Base-by-base conservation (phyloP, 2,888 invertebrate genomes). In the Cyrtodaria siliqua region DNA sequence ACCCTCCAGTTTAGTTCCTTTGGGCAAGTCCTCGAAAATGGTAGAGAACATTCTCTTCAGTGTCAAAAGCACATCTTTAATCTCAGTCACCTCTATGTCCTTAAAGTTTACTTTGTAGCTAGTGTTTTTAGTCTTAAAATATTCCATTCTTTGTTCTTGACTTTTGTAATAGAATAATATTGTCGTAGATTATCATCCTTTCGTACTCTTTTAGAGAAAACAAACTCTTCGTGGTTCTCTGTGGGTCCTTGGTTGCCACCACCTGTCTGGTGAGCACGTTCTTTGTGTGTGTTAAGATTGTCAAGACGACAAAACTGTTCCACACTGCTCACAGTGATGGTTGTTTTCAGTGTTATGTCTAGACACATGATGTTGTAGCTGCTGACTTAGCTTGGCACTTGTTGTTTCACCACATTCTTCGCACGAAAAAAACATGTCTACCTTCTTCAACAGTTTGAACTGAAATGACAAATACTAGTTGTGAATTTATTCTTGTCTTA, bases 31-130 rank as follows among this genome's bases (percentile, higher is more conserved):
- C 20, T 33, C 44, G 27, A 71, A 29, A 2, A 71, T 62, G 29
- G 59, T 18, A 2, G 26, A n/a, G 52, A 71, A 63, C 26, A 70
- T 4, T 23, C 33, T 4, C n/a, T 57, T 59, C 0, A 71, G 40
- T 1, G 64, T 52, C 14, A 23, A 6, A 20, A 64, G 26, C 8
- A 64, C 59, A 52, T 64, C 52, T n/a, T n/a, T n/a, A n/a, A n/a
- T n/a, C n/a, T 71, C 59, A n/a, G 64, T 47, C 29, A 71, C 71
- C 27, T 71, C 64, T 2, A 71, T 50, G 20, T 71, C 44, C 52
- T 64, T 71, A 26, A 64, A 71, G 3, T 18, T 29, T 18, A 71
- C 64, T 24, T 59, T 64, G 44, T 38, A 57, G 57, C 12, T 40
- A 6, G 57, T 18, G 23, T 38, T 40, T 14, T n/a, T 69, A 12